Conservation (phyloP, 2,888 invertebrate genomes). For the Proisotoma minuta region DNA sequence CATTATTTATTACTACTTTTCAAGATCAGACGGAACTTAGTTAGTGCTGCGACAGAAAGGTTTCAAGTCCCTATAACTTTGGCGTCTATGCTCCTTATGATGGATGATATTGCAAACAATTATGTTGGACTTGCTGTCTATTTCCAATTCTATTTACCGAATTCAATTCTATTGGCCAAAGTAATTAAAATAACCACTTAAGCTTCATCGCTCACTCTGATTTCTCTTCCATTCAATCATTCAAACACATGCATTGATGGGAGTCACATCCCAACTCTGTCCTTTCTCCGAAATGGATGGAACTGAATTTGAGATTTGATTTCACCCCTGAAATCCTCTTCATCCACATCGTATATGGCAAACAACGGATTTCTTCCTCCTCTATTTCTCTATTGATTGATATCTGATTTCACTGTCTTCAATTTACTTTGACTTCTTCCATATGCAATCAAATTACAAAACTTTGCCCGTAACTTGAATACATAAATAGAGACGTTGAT, state of each 20-base stretch:
- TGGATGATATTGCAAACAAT: neutral
- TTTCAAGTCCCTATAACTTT: neutral
- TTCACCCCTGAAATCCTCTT: slow-evolving; percentile 1
- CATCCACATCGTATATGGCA: too few species aligned
- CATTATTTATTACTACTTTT: too few species aligned
- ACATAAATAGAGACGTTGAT: too few species aligned
- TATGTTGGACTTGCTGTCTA: neutral
- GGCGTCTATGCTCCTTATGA: neutral
- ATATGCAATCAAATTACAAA: too few species aligned
- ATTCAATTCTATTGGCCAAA: slow-evolving; percentile 3
- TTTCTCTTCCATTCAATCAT: neutral
- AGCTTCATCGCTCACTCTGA: neutral
- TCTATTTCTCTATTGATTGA: too few species aligned
- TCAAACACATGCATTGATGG: neutral
- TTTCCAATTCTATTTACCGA: neutral
- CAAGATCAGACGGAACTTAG: neutral
- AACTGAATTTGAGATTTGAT: slow-evolving; percentile 11
- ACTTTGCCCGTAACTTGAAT: too few species aligned
- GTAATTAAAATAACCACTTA: slow-evolving; percentile 13
- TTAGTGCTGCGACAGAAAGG: neutral
- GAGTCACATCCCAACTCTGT: neutral
- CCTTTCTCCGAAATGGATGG: neutral
- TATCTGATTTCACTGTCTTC: too few species aligned
- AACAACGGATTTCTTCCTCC: too few species aligned
- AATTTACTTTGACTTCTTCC: too few species aligned